These are phyloP conservation scores for Lerista edwardsae DNA, from an alignment of 2,797 vertebrate genomes.

Conservation along the genomic window DNA sequence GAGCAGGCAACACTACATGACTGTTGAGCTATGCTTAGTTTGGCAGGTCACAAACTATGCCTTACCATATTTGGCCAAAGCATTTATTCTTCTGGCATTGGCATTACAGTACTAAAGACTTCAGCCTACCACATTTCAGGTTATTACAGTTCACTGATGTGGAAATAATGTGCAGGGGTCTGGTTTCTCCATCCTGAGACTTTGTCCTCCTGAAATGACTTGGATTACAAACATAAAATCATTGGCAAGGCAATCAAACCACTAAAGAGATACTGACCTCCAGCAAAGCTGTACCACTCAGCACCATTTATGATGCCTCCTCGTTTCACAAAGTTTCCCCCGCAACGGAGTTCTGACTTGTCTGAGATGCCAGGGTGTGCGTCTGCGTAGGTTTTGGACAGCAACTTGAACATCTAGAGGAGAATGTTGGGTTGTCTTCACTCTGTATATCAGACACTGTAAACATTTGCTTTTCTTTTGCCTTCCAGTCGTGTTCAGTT, in stretches of 20 bases:
- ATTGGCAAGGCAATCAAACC: background rate
- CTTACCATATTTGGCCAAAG: background rate
- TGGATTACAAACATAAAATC: background rate
- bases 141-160: background rate
- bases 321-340: conserved; percentile 86
- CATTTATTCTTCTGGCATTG: background rate
- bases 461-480: background rate
- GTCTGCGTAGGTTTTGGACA: conserved; percentile 91
- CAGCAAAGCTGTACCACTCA: conserved; percentile 96
- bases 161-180: background rate
- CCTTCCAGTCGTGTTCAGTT: background rate
- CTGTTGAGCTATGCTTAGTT: background rate
- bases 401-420: conserved; percentile 87
- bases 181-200: background rate
- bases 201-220: no score
- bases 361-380: conserved; percentile 91
- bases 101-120: background rate
- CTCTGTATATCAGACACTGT: background rate
- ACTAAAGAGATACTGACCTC: conserved; percentile 80
- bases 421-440: background rate
- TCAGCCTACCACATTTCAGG: background rate
- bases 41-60: background rate
- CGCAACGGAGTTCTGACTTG: conserved; percentile 88
- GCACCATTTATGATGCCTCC: conserved; percentile 95
- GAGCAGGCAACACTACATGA: accelerated